Conservation (phyloP, 2,888 invertebrate genomes). For the Parthenolecanium corni region DNA sequence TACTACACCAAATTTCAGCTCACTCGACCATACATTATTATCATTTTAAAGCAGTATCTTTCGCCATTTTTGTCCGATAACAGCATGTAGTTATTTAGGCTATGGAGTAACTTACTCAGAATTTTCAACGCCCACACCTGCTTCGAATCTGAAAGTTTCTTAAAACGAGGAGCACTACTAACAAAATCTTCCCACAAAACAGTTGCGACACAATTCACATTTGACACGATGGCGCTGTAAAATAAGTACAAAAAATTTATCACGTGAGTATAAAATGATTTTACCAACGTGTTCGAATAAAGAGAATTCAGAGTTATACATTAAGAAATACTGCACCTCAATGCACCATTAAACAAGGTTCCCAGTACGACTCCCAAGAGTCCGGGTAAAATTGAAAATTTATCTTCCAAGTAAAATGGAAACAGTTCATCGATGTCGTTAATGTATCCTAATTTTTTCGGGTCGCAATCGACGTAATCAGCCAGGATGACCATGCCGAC, state of each 20-base stretch:
- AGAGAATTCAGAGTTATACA: too few relatives aligned
- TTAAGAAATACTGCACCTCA: slow-evolving; percentile 50
- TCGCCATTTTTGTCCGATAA: too few relatives aligned
- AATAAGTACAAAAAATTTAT: neutral
- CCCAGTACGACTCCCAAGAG: slow-evolving; percentile 83
- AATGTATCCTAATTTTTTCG: slow-evolving; percentile 58
- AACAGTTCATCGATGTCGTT: slow-evolving; percentile 70
- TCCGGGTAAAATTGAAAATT: slow-evolving; percentile 68
- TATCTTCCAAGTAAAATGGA: slow-evolving; percentile 82
- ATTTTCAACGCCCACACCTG: slow-evolving; percentile 55
- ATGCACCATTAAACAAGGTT: slow-evolving; percentile 80
- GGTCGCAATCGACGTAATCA: slow-evolving; percentile 73
- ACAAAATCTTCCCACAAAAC: slow-evolving; percentile 83
- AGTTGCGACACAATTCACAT: slow-evolving; percentile 71
- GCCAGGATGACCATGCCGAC: slow-evolving; percentile 81
- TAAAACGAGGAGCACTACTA: slow-evolving; percentile 57
- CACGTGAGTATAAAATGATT: neutral
- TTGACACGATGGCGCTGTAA: slow-evolving; percentile 66
- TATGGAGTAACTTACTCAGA: slow-evolving; percentile 39
- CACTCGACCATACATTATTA: too few relatives aligned
- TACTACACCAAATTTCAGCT: too few relatives aligned
- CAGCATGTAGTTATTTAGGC: too few relatives aligned
- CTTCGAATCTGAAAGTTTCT: slow-evolving; percentile 56
- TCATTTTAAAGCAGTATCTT: too few relatives aligned
- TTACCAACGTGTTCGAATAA: neutral